Evolutionary conservation across 1,140 invertebrate species (phyloP).

Genomic region (Ceratoteleas bidentatus): DNA sequence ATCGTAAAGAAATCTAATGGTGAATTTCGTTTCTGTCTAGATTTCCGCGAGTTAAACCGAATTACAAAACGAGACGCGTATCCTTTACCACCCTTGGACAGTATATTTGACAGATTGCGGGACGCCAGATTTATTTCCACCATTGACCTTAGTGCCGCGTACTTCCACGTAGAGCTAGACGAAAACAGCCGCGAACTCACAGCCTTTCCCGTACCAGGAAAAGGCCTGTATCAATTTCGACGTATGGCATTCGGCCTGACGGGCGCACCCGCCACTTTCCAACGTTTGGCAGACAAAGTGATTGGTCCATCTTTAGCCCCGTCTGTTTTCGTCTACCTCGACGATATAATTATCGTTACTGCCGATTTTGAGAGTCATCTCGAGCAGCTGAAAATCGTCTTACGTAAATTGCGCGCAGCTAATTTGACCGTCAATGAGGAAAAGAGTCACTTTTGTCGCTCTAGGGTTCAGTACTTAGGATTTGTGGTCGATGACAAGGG

Average conservation of each 20-base stretch:
- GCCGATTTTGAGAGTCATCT: slow-evolving; percentile 65
- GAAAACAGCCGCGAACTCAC: slow-evolving; percentile 15
- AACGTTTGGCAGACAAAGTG: slow-evolving; percentile 61
- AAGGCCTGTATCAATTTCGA: slow-evolving; percentile 53
- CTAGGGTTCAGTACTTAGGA: neutral
- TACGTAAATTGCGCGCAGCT: neutral
- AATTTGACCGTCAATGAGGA: neutral
- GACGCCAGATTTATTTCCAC: slow-evolving; percentile 57
- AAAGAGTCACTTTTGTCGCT: neutral
- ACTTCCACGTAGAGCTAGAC: slow-evolving; percentile 65
- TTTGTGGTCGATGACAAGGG: neutral
- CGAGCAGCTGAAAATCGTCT: slow-evolving; percentile 1
- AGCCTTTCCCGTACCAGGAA: slow-evolving; percentile 24
- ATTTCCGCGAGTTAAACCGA: slow-evolving; percentile 8
- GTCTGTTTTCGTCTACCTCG: slow-evolving; percentile 57
- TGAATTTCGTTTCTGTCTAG: slow-evolving; percentile 5
- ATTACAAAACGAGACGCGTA: slow-evolving; percentile 2
- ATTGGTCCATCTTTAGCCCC: slow-evolving; percentile 7
- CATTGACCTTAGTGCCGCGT: slow-evolving; percentile 60
- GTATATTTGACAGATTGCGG: slow-evolving; percentile 65
- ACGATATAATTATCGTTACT: slow-evolving; percentile 64
- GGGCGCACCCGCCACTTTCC: slow-evolving; percentile 67
- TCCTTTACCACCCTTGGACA: slow-evolving; percentile 2
- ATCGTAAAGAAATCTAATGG: neutral
- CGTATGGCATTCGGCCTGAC: slow-evolving; percentile 75